Conservation (phyloP, 64 coral and sea anemone genomes). For the Stylophora pistillata region DNA sequence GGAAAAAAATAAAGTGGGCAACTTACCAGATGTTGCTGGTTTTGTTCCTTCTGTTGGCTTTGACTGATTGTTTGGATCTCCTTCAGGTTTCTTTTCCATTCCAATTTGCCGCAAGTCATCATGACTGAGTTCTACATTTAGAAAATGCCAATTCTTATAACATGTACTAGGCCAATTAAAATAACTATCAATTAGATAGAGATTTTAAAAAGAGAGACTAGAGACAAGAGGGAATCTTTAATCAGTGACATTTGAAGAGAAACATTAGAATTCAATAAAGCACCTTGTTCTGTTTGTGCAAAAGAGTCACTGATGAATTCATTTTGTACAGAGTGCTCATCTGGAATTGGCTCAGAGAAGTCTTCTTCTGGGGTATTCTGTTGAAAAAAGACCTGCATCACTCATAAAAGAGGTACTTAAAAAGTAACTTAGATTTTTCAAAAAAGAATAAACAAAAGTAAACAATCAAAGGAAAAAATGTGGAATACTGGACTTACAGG, state of each 20-base stretch:
- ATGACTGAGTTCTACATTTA: constrained; percentile 80
- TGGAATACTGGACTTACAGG: not conserved
- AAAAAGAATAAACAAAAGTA: not conserved
- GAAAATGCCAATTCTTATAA: not conserved
- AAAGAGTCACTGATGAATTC: constrained; percentile 73
- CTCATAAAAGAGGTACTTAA: not conserved
- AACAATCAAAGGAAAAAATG: no score
- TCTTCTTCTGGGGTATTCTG: constrained; percentile 19
- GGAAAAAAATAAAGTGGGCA: no score
- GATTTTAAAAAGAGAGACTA: no score
- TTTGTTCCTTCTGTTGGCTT: constrained; percentile 30
- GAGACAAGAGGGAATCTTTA: no score
- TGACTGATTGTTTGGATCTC: constrained; percentile 9
- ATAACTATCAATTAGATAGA: no score
- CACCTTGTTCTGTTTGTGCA: constrained; percentile 48
- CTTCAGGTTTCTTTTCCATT: constrained; percentile 55
- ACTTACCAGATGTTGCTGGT: not conserved
- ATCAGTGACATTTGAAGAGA: not conserved
- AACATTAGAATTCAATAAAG: not conserved
- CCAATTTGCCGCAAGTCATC: constrained; percentile 96
- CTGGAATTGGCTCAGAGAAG: constrained; percentile 6
- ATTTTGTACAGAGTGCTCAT: constrained; percentile 42
- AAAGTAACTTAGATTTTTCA: not conserved
- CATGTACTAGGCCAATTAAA: no score
- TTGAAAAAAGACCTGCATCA: not conserved